These are phyloP conservation scores for Oriolus oriolus DNA, from an alignment of 2,113 vertebrate genomes.

Conservation along the genomic window DNA sequence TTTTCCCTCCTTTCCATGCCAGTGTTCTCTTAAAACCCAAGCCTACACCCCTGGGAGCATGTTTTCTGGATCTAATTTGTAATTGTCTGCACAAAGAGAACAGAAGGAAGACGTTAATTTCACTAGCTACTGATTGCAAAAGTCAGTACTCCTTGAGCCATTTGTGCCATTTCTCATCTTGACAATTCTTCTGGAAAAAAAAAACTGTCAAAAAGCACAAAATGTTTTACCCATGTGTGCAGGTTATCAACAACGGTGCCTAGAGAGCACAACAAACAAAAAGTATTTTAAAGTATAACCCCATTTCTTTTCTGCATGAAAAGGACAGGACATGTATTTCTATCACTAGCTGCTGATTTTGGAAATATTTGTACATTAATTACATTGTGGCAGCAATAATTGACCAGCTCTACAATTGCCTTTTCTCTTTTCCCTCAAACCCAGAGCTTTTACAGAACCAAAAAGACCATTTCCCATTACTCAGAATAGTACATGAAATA, in stretches of 20 bases:
- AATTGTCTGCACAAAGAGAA: background rate
- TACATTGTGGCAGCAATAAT: background rate
- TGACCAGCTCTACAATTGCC: background rate
- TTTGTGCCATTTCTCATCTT: background rate
- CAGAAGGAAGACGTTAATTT: constrained; percentile 8
- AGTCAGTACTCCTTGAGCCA: background rate
- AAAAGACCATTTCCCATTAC: background rate
- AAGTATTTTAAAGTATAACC: background rate
- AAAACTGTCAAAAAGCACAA: background rate
- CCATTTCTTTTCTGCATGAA: background rate
- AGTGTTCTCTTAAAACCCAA: background rate
- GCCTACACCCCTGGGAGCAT: background rate
- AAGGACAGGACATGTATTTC: background rate
- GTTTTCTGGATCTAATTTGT: constrained; percentile 13
- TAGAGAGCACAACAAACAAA: background rate
- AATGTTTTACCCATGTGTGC: background rate
- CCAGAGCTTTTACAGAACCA: background rate
- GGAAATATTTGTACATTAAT: background rate
- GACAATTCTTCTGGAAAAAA: background rate
- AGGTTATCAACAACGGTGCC: background rate
- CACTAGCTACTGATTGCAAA: background rate
- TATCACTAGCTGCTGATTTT: background rate
- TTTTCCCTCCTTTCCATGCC: background rate
- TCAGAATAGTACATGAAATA: background rate
- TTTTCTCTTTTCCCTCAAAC: background rate